A percentile compares a stretch with the other conserved stretches of the same genome.
Conservation (phyloP, 2,797 vertebrate species). For the Molossus molossus region DNA sequence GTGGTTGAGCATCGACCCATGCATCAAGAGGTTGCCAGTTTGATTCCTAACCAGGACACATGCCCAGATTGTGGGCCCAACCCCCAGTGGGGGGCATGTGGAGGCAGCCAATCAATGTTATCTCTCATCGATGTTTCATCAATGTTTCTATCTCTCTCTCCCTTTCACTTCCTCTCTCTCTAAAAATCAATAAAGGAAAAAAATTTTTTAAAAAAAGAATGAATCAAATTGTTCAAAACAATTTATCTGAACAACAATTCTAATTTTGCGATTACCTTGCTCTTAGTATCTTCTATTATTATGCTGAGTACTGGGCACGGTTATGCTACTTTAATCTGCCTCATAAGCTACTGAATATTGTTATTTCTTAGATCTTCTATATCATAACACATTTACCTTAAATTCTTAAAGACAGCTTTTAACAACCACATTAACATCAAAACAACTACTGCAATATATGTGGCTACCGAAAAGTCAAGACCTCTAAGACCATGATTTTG, state of each 20-base stretch:
- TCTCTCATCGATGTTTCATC: too few species aligned
- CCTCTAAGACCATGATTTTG: conserved; percentile 1
- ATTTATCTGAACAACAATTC: neutral
- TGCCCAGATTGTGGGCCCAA: too few species aligned
- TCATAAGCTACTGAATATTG: neutral
- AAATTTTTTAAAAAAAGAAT: conserved; percentile 54
- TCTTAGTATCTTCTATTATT: conserved; percentile 33
- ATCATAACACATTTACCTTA: conserved; percentile 1
- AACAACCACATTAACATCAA: neutral
- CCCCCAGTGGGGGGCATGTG: too few species aligned
- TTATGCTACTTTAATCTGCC: conserved; percentile 43
- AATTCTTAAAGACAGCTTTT: conserved; percentile 2
- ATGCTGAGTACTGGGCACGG: neutral
- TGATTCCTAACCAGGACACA: too few species aligned
- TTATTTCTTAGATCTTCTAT: conserved; percentile 40
- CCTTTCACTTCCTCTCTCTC: too few species aligned
- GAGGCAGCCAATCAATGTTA: too few species aligned
- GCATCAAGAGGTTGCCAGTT: too few species aligned
- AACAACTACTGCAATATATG: neutral
- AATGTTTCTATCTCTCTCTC: too few species aligned
- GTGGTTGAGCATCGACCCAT: too few species aligned
- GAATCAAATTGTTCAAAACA: conserved; percentile 64
- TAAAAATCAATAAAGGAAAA: too few species aligned
- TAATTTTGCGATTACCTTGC: conserved; percentile 33
- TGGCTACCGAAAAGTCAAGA: neutral